Conservation (phyloP, 2,113 vertebrate species). For the Loxodonta africana region DNA sequence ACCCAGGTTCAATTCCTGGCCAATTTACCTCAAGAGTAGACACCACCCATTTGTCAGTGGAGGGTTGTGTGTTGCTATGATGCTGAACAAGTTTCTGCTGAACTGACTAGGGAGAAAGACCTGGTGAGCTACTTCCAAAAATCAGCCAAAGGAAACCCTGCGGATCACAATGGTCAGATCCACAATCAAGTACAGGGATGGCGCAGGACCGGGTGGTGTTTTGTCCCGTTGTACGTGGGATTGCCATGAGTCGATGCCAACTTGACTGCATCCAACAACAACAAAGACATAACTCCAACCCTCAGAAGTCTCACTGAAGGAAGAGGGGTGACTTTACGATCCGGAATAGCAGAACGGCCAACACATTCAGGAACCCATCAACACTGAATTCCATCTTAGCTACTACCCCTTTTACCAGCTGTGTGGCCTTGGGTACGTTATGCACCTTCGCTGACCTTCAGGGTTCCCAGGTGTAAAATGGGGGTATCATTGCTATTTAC, state of each 20-base stretch:
- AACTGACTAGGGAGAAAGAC: not conserved
- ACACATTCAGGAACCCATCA: not conserved
- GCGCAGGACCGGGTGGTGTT: not conserved
- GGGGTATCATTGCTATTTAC: not conserved
- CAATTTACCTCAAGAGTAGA: not conserved
- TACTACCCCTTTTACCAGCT: not conserved
- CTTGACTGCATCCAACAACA: not conserved
- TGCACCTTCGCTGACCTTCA: not conserved
- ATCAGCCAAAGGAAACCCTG: not conserved
- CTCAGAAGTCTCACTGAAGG: not conserved
- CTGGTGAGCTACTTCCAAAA: not conserved
- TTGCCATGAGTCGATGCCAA: not conserved
- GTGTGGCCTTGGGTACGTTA: not conserved
- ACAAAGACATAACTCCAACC: not conserved
- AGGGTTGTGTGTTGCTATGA: not conserved
- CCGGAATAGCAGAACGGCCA: not conserved
- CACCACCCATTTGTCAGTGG: not conserved
- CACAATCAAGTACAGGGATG: not conserved
- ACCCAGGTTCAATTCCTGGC: not conserved
- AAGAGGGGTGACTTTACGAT: not conserved
- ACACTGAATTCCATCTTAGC: not conserved
- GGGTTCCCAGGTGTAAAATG: not conserved
- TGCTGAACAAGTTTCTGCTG: not conserved
- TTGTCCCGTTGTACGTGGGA: not conserved
- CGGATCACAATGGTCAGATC: not conserved